Base-by-base conservation (phyloP, 2,888 invertebrate species). In the Trimorus sp. region DNA sequence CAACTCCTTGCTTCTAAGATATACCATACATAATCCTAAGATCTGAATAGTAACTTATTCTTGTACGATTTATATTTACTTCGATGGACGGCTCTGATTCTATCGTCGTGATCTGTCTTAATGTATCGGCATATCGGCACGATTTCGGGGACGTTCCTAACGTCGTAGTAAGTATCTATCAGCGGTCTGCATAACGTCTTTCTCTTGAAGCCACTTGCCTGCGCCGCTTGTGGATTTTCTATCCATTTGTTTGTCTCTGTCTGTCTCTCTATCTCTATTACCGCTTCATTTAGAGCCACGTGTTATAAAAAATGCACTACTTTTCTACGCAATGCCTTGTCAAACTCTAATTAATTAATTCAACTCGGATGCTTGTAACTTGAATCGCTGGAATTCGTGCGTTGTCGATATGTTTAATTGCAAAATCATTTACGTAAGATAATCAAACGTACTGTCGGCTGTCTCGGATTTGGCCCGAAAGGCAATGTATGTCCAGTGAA, bases 131-230 rank as follows among this genome's bases (percentile, higher is more conserved):
- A 71, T 83, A 83, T 86, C 84, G 82, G 86, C 87, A 83, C 87
- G 85, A 88, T 88, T 88, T 89, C 89, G 90, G 89, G 89, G 88
- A 85, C 86, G 85, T 84, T 85, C 86, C 85, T 83, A 80, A 86
- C 84, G 87, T 84, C 54, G 37, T 91, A 87, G 91, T 92, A 91
- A 92, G 91, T 92, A 92, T 88, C 85, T 84, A 86, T 51, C 40
- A 78, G 88, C 70, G 75, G 75, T 60, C 60, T 75, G 65, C 63
- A 69, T 69, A 88, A 85, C 36, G 62, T 62, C 79, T 84, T 79
- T 84, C 81, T 80, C 65, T 83, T 53, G 71, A 70, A 70, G 59
- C 62, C 16, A 63, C 7, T 40, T 70, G 71, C 77, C 77, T 78
- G 68, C 49, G 62, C 70, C 68, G 73, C 42, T 58, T 65, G 71